A percentile compares a stretch with the other conserved stretches of the same genome.
Conservation (phyloP, 2,888 invertebrate genomes). For the Crossocerus cetratus region DNA sequence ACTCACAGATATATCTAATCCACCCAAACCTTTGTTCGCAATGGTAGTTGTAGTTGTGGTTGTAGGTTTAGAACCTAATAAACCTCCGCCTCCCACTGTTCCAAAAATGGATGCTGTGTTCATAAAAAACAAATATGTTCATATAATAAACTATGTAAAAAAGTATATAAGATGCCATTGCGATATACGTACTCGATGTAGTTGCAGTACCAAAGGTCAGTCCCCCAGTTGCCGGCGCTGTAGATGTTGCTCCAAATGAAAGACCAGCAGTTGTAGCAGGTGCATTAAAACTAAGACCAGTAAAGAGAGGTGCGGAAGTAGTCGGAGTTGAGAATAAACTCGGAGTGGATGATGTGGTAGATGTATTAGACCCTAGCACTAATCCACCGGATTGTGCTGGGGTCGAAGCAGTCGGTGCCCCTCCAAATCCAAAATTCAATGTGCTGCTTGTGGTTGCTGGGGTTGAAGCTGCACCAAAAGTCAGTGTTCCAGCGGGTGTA, state of each 20-base stretch:
- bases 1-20: conserved; percentile 79
- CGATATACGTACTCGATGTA: conserved; percentile 49
- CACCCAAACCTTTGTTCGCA: conserved; percentile 83
- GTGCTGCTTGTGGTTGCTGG: conserved; percentile 50
- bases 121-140: neutral
- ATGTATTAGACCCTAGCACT: conserved; percentile 54
- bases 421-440: conserved; percentile 65
- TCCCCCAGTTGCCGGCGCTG: conserved; percentile 59
- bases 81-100: conserved; percentile 51
- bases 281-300: conserved; percentile 69
- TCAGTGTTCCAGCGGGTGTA: conserved; percentile 57
- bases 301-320: conserved; percentile 61
- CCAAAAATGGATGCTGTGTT: conserved; percentile 66
- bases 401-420: conserved; percentile 51
- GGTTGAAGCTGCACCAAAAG: conserved; percentile 62
- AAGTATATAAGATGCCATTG: neutral
- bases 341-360: conserved; percentile 50
- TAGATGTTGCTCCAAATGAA: conserved; percentile 70
- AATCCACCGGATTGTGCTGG: conserved; percentile 66
- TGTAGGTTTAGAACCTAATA: conserved; percentile 67
- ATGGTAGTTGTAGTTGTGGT: conserved; percentile 67
- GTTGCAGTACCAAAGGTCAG: conserved; percentile 62
- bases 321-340: conserved; percentile 61
- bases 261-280: conserved; percentile 66
- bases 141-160: no score